A percentile compares a stretch with the other conserved stretches of the same genome.
These are phyloP conservation scores for Epinotia brunnichana DNA, from an alignment of 2,888 invertebrate genomes.

Conservation along the genomic window DNA sequence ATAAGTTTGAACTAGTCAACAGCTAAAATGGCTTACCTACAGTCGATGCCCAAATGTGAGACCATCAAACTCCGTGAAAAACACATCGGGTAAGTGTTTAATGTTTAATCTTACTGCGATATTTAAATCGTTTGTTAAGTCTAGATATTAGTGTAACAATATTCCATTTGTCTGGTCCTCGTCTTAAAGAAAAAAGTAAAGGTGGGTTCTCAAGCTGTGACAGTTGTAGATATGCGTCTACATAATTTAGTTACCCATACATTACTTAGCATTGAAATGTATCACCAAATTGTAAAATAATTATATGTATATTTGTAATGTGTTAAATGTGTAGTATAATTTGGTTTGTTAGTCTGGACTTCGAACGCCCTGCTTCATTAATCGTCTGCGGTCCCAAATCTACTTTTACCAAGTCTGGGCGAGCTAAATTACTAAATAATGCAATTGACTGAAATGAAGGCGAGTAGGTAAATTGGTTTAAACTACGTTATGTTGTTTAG, in stretches of 20 bases:
- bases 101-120: slow-evolving; percentile 42
- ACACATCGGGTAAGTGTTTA: slow-evolving; percentile 89
- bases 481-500: slow-evolving; percentile 6
- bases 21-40: slow-evolving; percentile 81
- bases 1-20: slow-evolving; percentile 42
- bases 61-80: slow-evolving; percentile 92
- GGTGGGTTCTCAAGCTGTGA: no score
- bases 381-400: slow-evolving; percentile 15
- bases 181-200: no score
- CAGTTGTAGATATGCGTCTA: no score
- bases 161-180: no score
- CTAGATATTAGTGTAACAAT: no score
- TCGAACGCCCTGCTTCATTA: slow-evolving; percentile 23
- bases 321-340: slow-evolving; percentile 19
- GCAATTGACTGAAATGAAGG: not conserved
- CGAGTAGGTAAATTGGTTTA: not conserved
- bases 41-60: slow-evolving; percentile 90
- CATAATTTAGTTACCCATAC: no score
- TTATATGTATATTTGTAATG: not conserved
- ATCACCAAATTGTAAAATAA: no score
- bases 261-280: no score
- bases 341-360: slow-evolving; percentile 32
- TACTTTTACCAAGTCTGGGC: slow-evolving; percentile 5
- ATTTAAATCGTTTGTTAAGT: no score
- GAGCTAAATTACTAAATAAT: slow-evolving; percentile 14